A percentile compares a stretch with the other conserved stretches of the same genome.
Conservation (phyloP, 2,888 invertebrate genomes). For the Pollenia angustigena region DNA sequence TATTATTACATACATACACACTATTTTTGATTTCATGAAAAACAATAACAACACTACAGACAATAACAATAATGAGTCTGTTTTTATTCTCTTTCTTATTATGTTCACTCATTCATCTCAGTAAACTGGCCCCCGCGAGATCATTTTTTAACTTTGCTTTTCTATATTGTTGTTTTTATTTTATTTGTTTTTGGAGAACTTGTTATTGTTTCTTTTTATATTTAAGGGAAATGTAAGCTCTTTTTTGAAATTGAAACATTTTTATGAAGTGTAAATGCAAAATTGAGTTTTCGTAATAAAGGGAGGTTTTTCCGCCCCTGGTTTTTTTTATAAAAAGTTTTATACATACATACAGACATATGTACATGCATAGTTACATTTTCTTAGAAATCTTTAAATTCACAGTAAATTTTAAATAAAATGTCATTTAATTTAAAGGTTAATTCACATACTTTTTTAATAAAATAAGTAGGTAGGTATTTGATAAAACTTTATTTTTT, state of each 20-base stretch:
- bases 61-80: too few species aligned
- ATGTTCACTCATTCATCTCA: constrained; percentile 19
- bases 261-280: not conserved
- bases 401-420: too few species aligned
- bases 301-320: constrained; percentile 49
- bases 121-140: constrained; percentile 58
- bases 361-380: not conserved
- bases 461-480: not conserved
- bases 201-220: constrained; percentile 3
- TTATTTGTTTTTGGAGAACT: constrained; percentile 39
- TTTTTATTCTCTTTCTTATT: too few species aligned
- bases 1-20: constrained; percentile 10
- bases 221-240: constrained; percentile 34
- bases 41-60: constrained; percentile 7
- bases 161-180: constrained; percentile 16
- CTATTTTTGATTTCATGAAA: not conserved
- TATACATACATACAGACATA: not conserved
- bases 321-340: not conserved
- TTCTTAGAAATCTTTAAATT: too few species aligned
- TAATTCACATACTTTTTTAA: too few species aligned
- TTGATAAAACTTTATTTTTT: not conserved
- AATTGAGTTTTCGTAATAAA: constrained; percentile 36
- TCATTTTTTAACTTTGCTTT: constrained; percentile 62
- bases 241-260: not conserved
- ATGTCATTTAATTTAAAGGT: too few species aligned